Evolutionary conservation across 2,888 invertebrate genomes (phyloP), one percentile per base, ranked within the genome.

Genomic region (Tenthredo notha): DNA sequence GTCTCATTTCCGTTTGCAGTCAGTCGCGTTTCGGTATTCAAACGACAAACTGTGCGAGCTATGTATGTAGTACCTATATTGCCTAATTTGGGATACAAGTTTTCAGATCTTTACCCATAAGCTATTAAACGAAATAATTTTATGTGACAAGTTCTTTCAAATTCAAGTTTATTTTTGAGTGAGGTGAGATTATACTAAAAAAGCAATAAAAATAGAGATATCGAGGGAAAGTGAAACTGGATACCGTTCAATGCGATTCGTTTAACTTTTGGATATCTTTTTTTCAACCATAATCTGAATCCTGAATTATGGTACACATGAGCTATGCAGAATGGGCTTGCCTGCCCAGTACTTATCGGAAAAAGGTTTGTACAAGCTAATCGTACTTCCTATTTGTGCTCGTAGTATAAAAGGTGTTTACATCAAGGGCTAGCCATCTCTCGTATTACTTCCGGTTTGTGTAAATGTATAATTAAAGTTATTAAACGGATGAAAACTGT

Each of bases 301-400:
- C 21, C 1, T 37, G 61, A 78, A 88, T 86, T 87, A 93, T 93
- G 93, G 93, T 93, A 88, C 93, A 93, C 89, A 93, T 91, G 92
- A 93, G 93, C 88, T 93, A 93, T 88, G 93, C 93, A 83, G 92
- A 93, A 85, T 93, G 93, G 93, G 93, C 93, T 84, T 93, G 93
- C 85, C 89, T 93, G 89, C 93, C 93, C 86, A 93, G 93, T 89
- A 93, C 93, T 88, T 93, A 93, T 87, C 91, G 93, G 86, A 93
- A 93, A 86, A 93, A 93, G 93, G 93, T 93, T 90, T 85, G 92
- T 90, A 87, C 50, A 83, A 50, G 67, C 83, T 33, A 80, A 37
- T 25, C 50, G 58, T 65, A 58, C 84, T 85, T 85, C 82, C 85
- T 33, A 80, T 72, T 40, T 85, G 21, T 40, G 65, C 33, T 47